Conservation (phyloP, 2,888 invertebrate species). For the Antitype chi region DNA sequence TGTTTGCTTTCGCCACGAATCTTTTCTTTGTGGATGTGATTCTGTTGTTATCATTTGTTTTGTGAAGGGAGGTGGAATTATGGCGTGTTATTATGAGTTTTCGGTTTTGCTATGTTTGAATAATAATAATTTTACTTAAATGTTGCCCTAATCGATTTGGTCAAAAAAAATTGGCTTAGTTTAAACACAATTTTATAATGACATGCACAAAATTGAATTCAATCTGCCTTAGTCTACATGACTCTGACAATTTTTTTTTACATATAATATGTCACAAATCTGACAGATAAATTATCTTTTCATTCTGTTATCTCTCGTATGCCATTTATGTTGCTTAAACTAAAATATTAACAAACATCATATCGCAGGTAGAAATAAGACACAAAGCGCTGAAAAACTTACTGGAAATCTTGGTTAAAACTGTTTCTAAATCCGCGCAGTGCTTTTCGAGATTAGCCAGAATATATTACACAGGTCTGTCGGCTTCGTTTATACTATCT, state of each 20-base stretch:
- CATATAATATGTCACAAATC: background rate
- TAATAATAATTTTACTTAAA: background rate
- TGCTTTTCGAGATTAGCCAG: slow-evolving; percentile 51
- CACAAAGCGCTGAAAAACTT: slow-evolving; percentile 7
- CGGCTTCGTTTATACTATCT: slow-evolving; percentile 34
- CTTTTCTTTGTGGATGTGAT: slow-evolving; percentile 55
- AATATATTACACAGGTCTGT: slow-evolving; percentile 48
- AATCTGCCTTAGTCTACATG: too few species aligned
- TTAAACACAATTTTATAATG: too few species aligned
- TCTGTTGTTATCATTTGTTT: slow-evolving; percentile 46
- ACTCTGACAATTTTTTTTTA: background rate
- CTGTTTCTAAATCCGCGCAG: slow-evolving; percentile 42
- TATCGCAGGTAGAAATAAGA: background rate
- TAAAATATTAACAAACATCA: background rate
- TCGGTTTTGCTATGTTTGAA: background rate
- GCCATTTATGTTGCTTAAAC: background rate
- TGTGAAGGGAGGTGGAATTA: slow-evolving; percentile 8
- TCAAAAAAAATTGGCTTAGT: background rate
- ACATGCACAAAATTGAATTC: too few species aligned
- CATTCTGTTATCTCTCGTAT: background rate
- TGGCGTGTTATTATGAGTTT: background rate
- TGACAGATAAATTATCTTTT: background rate
- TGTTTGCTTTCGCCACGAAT: slow-evolving; percentile 56
- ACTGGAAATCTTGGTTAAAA: slow-evolving; percentile 24
- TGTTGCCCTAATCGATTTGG: background rate